Percentiles rank a stretch among this genome's conserved stretches.
These are phyloP conservation scores for Meloidogyne exigua DNA, from an alignment of 1,140 invertebrate genomes.

Conservation along the genomic window DNA sequence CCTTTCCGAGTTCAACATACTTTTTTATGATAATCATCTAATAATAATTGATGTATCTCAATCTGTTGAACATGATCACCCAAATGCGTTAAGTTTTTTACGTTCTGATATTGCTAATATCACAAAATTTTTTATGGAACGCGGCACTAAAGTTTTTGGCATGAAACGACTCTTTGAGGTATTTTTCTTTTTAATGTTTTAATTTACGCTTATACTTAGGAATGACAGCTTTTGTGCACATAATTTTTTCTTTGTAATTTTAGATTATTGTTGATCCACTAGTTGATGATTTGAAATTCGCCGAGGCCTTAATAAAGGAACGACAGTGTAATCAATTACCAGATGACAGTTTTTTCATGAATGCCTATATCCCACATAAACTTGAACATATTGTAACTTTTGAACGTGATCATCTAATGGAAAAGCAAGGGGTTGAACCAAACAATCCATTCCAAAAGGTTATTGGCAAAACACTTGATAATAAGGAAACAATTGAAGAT, in stretches of 20 bases:
- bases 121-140: constrained; percentile 84
- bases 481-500: neutral
- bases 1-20: constrained; percentile 91
- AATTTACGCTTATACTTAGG: constrained; percentile 75
- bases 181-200: constrained; percentile 70
- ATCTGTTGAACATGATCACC: constrained; percentile 95
- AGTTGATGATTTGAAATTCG: constrained; percentile 73
- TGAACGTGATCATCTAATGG: constrained; percentile 81
- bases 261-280: constrained; percentile 75
- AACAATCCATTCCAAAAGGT: constrained; percentile 67
- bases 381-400: constrained; percentile 85
- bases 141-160: constrained; percentile 81
- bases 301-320: constrained; percentile 65
- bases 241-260: neutral
- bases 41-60: constrained; percentile 96
- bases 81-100: constrained; percentile 87
- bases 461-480: constrained; percentile 51
- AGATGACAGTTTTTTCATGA: constrained; percentile 83
- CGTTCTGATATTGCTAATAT: constrained; percentile 92
- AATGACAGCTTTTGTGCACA: neutral
- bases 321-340: constrained; percentile 73
- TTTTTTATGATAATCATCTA: constrained; percentile 78
- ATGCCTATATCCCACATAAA: constrained; percentile 87
- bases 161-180: constrained; percentile 92
- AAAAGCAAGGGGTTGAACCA: constrained; percentile 72